Base-by-base conservation (phyloP, 2,797 vertebrate species). In the Chloroceryle inda region DNA sequence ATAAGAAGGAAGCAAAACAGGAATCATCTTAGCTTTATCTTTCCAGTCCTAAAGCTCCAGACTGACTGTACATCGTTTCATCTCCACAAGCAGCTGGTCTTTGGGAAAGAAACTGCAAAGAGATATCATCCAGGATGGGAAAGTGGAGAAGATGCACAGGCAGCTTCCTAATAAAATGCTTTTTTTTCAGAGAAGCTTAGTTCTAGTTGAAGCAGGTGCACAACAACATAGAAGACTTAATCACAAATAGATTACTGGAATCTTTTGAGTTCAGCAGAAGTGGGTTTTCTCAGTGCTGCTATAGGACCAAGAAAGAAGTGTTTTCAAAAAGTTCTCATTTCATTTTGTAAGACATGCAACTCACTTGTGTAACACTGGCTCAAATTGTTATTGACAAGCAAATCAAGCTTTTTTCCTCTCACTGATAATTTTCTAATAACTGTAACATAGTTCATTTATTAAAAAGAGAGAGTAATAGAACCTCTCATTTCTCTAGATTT, bases 161-260 rank as follows among this genome's bases (percentile, higher is more conserved):
- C 15, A 55, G 9, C 15, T 74, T 15, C 13, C 33, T 29, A 50
- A 37, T 8, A 85, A 80, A 73, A 45, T 0, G 1, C 0, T 2
- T 6, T 82, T 38, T 42, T 47, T 47, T 5, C 83, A 53, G 53
- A 75, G n/a, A 10, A 68, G 9, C 9, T 77, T 53, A 21, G 18
- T 88, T 83, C 47, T 26, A 81, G 20, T 5, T 38, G 33, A 72
- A 88, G 22, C 0, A 0, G 0, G 1, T 26, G 11, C n/a, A 75
- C 23, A 56, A 45, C 23, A 77, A 21, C 20, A 53, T 2, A 18
- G 4, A 19, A 26, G 5, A 58, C 8, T 52, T 52, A 52, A 56
- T 33, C 37, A 82, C n/a, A 77, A 74, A 71, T 3, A 78, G 5
- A 11, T 44, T 24, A 61, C 2, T 3, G 2, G 5, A 78, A 37